Evolutionary conservation across 2,888 invertebrate genomes (phyloP).

Genomic region (Orthonevra nobilis): DNA sequence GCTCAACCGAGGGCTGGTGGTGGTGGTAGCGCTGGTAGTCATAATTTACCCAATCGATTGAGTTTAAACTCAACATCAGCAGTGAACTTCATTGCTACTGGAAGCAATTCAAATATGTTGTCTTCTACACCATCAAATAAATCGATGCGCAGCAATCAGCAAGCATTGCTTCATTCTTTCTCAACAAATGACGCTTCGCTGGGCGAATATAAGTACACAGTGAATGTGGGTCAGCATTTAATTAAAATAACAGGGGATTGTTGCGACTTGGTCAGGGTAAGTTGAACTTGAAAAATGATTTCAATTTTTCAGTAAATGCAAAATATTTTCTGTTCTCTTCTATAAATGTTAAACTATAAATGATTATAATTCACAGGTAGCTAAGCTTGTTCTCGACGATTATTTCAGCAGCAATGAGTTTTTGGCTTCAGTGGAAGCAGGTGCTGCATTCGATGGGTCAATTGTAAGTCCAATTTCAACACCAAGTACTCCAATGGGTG

Average conservation of each 20-base stretch:
- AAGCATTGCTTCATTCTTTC: constrained; percentile 86
- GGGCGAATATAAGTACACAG: constrained; percentile 94
- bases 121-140: constrained; percentile 76
- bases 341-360: neutral
- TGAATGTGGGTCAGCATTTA: constrained; percentile 90
- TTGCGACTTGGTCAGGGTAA: constrained; percentile 91
- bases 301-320: no score
- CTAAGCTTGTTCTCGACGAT: constrained; percentile 93
- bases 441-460: constrained; percentile 78
- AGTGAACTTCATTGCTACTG: constrained; percentile 78
- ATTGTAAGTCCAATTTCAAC: constrained; percentile 78
- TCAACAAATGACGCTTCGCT: constrained; percentile 91
- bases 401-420: constrained; percentile 84
- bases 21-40: constrained; percentile 72
- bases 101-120: constrained; percentile 69
- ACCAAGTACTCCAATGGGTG: constrained; percentile 77
- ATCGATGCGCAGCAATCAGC: constrained; percentile 78
- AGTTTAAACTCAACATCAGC: constrained; percentile 77
- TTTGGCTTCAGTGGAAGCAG: constrained; percentile 79
- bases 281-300: no score
- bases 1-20: constrained; percentile 75
- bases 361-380: constrained; percentile 82
- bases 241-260: constrained; percentile 92
- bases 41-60: constrained; percentile 76
- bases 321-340: neutral